phyloP scores from a whole-genome alignment of 92 coral and sea anemone genomes.

The Metridium senile region DNA sequence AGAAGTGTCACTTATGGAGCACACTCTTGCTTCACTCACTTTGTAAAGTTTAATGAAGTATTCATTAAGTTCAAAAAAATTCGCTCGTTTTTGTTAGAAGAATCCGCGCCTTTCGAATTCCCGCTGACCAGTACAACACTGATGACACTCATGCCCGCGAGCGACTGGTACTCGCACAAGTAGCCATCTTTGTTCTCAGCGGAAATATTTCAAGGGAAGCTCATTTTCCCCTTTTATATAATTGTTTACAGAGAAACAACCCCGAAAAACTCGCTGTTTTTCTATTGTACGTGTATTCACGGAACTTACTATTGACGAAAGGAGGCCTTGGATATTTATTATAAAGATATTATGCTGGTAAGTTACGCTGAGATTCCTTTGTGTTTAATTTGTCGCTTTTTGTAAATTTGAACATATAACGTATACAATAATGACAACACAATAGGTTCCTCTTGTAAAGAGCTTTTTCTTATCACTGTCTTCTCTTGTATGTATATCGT shows the following conservation, averaged over 20 bases:
- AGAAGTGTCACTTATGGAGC: too few relatives aligned
- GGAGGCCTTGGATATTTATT: neutral
- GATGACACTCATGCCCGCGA: neutral
- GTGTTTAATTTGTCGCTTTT: neutral
- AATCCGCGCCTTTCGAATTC: neutral
- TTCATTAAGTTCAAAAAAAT: too few relatives aligned
- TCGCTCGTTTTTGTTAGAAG: too few relatives aligned
- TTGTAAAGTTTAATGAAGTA: too few relatives aligned
- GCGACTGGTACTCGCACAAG: constrained; percentile 18
- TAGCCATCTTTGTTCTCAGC: constrained; percentile 25
- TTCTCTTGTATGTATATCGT: too few relatives aligned
- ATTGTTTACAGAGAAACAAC: neutral
- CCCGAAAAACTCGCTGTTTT: neutral
- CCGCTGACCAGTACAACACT: constrained; percentile 7
- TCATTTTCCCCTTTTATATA: neutral
- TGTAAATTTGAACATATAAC: neutral
- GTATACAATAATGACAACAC: too few relatives aligned
- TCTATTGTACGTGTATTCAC: neutral
- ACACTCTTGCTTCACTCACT: too few relatives aligned
- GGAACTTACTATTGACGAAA: neutral
- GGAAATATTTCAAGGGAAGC: constrained; percentile 8
- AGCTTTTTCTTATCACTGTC: too few relatives aligned
- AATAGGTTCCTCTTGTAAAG: too few relatives aligned
- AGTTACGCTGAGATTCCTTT: neutral
- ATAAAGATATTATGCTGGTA: neutral